Conservation (phyloP, 2,888 invertebrate species). For the Drosophila longiperda region DNA sequence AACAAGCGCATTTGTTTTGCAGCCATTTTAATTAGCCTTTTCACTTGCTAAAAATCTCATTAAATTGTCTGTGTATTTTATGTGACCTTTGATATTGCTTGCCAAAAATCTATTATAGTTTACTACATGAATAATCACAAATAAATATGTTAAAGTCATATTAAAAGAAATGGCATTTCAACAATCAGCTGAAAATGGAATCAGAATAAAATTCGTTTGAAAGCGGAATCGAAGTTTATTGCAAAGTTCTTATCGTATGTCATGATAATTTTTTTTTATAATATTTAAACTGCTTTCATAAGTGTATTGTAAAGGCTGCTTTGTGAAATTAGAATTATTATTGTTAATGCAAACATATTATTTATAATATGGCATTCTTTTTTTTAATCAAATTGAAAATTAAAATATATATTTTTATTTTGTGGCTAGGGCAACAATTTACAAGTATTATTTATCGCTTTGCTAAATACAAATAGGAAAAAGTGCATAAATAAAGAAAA, state of each 20-base stretch:
- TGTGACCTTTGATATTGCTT: conserved; percentile 32
- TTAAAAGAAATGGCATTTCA: neutral
- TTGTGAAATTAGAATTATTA: neutral
- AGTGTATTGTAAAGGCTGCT: no score
- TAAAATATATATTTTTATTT: neutral
- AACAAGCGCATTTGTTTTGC: neutral
- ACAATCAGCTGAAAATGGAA: neutral
- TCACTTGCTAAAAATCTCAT: conserved; percentile 1
- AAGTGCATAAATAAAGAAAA: neutral
- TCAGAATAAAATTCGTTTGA: neutral
- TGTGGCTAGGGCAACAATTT: neutral
- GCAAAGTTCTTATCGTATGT: conserved; percentile 5
- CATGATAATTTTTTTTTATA: neutral
- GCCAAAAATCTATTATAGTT: conserved; percentile 62
- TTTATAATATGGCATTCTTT: neutral
- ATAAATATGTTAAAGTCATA: neutral
- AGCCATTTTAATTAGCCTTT: neutral
- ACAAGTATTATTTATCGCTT: neutral
- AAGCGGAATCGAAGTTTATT: neutral
- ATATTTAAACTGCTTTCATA: neutral
- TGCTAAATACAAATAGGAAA: neutral
- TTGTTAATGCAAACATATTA: neutral
- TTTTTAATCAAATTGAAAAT: neutral
- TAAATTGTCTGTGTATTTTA: conserved; percentile 18
- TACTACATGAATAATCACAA: conserved; percentile 14